A percentile compares a stretch with the other conserved stretches of the same genome.
These are phyloP conservation scores for Phrynosoma platyrhinos DNA, from an alignment of 2,113 vertebrate species.

Conservation along the genomic window DNA sequence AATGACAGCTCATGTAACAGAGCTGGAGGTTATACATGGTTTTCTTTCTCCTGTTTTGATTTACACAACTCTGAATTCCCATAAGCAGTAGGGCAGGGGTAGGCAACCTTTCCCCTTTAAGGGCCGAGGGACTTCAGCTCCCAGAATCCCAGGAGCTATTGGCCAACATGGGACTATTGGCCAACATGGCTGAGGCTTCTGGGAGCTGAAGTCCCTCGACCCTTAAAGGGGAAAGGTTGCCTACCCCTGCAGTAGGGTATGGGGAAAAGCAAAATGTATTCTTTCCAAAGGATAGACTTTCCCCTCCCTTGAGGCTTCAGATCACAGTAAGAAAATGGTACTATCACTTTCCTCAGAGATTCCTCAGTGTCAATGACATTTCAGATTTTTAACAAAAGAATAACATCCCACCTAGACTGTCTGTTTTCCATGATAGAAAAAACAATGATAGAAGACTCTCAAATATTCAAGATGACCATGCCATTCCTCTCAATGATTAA, in stretches of 20 bases:
- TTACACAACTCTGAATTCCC: background rate
- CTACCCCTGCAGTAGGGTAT: background rate
- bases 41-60: background rate
- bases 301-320: background rate
- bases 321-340: background rate
- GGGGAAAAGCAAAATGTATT: background rate
- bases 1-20: background rate
- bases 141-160: too few relatives aligned
- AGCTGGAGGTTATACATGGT: background rate
- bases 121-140: too few relatives aligned
- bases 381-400: background rate
- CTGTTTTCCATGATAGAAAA: background rate
- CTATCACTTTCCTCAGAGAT: background rate
- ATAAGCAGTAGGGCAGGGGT: too few relatives aligned
- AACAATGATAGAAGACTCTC: background rate
- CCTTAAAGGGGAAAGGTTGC: too few relatives aligned
- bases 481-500: background rate
- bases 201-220: too few relatives aligned
- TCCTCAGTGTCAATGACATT: too few relatives aligned
- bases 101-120: too few relatives aligned
- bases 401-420: background rate
- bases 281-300: background rate
- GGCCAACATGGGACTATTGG: too few relatives aligned
- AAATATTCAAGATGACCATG: background rate
- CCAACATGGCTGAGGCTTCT: too few relatives aligned